A percentile compares a stretch with the other conserved stretches of the same genome.
Evolutionary conservation across 1,140 invertebrate species (phyloP).

Genomic region (Procambarus virginalis): DNA sequence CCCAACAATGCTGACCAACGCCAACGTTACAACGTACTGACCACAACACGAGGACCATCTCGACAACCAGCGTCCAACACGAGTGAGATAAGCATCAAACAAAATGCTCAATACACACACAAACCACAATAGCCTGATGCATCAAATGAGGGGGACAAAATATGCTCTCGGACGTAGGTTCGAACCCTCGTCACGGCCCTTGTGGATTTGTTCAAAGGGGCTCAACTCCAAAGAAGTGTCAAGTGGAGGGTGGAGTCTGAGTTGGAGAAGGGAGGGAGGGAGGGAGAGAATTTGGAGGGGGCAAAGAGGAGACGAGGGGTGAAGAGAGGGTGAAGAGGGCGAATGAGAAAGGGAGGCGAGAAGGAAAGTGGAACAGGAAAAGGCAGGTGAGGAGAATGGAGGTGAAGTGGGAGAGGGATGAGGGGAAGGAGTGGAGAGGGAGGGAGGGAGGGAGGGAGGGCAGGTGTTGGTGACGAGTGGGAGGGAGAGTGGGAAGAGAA

Average conservation of each 20-base stretch:
- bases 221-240: background rate
- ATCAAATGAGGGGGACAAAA: background rate
- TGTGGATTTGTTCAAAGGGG: too few relatives aligned
- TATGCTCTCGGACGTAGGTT: background rate
- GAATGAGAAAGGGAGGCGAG: background rate
- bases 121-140: background rate
- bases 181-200: too few relatives aligned
- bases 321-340: background rate
- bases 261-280: slow-evolving; percentile 2
- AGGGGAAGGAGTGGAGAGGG: too few relatives aligned
- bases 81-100: too few relatives aligned
- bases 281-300: background rate
- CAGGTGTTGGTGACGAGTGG: too few relatives aligned
- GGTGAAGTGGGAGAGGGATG: too few relatives aligned
- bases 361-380: too few relatives aligned
- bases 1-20: background rate
- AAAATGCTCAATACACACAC: too few relatives aligned
- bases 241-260: background rate
- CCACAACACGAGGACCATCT: background rate
- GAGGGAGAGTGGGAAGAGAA: background rate
- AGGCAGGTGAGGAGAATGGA: too few relatives aligned
- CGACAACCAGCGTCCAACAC: background rate
- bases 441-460: too few relatives aligned
- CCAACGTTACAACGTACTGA: background rate
- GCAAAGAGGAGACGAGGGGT: background rate